Evolutionary conservation across 2,113 vertebrate genomes (phyloP).

Genomic region (Shinisaurus crocodilurus): DNA sequence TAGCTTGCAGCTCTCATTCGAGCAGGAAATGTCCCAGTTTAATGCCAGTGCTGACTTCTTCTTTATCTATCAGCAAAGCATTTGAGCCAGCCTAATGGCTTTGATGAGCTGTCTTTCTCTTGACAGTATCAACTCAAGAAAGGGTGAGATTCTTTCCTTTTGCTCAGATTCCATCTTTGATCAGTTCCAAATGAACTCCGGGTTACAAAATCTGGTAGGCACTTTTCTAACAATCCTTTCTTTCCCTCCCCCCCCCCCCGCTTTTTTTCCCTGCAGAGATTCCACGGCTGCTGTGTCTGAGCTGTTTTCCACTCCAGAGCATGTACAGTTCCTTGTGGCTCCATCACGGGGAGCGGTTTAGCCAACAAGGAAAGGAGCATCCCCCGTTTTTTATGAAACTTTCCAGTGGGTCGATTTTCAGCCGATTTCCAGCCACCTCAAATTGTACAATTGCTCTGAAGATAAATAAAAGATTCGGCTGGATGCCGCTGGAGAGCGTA

Average conservation of each 20-base stretch:
- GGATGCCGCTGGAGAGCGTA: conserved; percentile 83
- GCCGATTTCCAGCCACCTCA: conserved; percentile 77
- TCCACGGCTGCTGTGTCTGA: conserved; percentile 54
- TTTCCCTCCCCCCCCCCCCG: too few species aligned
- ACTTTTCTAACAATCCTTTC: conserved; percentile 48
- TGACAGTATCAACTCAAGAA: conserved; percentile 42
- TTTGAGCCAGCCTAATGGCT: conserved; percentile 64
- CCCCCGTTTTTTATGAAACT: conserved; percentile 71
- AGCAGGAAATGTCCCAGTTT: background rate
- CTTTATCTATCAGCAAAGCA: conserved; percentile 20
- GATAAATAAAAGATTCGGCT: conserved; percentile 90
- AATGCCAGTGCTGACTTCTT: conserved; percentile 51
- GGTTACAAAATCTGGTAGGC: conserved; percentile 47
- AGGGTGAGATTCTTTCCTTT: conserved; percentile 49
- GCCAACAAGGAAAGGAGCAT: conserved; percentile 62
- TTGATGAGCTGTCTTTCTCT: conserved; percentile 60
- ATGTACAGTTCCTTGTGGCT: conserved; percentile 34
- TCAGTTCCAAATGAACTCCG: conserved; percentile 61
- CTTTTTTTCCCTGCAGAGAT: conserved; percentile 27
- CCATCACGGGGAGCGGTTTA: conserved; percentile 54
- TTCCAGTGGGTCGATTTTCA: conserved; percentile 76
- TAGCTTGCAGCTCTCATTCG: background rate
- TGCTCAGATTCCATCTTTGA: conserved; percentile 58
- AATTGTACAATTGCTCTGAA: conserved; percentile 82
- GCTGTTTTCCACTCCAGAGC: conserved; percentile 26